Percentiles rank a stretch among this genome's conserved stretches.
Evolutionary conservation across 2,113 vertebrate genomes (phyloP).

Genomic region (Hydrolagus affinis): DNA sequence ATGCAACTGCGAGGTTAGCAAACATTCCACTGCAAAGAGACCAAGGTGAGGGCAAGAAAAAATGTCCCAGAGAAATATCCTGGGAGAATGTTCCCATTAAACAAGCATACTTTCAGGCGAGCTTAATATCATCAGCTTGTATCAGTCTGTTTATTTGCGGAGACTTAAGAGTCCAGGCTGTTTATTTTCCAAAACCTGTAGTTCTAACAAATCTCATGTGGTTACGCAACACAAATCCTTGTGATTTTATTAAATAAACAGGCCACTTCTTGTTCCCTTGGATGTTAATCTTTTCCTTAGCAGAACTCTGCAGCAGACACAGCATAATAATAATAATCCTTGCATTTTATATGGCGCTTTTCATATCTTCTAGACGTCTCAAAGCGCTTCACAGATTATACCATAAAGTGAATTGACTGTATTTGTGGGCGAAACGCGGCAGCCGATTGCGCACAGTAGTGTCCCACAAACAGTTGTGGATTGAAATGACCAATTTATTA

Average conservation of each 20-base stretch:
- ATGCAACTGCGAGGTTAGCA: not conserved
- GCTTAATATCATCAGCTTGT: not conserved
- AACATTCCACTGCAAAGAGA: not conserved
- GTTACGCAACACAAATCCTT: not conserved
- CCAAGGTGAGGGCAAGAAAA: not conserved
- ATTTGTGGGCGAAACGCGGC: too few species aligned
- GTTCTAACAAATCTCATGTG: not conserved
- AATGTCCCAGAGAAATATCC: not conserved
- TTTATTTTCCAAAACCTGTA: not conserved
- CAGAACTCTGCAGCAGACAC: not conserved
- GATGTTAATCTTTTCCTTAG: not conserved
- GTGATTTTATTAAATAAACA: conserved; percentile 1
- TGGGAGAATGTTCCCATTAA: not conserved
- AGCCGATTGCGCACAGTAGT: too few species aligned
- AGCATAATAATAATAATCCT: too few species aligned
- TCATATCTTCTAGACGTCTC: too few species aligned
- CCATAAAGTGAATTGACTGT: too few species aligned
- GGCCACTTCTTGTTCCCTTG: not conserved
- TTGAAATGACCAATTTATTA: too few species aligned
- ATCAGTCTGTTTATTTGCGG: not conserved
- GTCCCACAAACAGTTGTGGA: too few species aligned
- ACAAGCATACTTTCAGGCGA: not conserved
- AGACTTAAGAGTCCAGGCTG: not conserved
- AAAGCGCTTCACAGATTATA: too few species aligned
- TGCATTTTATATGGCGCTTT: too few species aligned